These are phyloP conservation scores for Rhodinocichla rosea DNA, from an alignment of 2,113 vertebrate genomes.

Conservation along the genomic window DNA sequence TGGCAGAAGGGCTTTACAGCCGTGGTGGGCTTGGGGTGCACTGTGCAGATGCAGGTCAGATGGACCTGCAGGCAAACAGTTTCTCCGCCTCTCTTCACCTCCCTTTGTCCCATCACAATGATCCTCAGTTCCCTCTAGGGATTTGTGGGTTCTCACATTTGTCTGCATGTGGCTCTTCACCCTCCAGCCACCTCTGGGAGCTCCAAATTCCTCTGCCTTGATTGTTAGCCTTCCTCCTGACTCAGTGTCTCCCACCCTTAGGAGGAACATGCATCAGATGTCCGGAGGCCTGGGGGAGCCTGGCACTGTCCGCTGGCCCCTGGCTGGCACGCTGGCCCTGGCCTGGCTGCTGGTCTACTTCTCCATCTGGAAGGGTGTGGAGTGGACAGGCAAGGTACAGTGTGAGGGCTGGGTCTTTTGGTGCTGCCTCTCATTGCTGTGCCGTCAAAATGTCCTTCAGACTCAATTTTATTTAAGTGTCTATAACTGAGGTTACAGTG, in stretches of 20 bases:
- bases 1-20: neutral
- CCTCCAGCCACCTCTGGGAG: neutral
- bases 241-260: neutral
- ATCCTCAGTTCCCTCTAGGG: neutral
- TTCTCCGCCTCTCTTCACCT: neutral
- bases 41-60: neutral
- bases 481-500: neutral
- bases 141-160: neutral
- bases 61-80: neutral
- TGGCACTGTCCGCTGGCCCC: conserved; percentile 82
- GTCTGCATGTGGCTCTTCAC: neutral
- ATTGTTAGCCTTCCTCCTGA: neutral
- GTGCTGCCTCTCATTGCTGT: neutral
- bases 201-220: neutral
- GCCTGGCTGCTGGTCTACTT: conserved; percentile 93
- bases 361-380: conserved; percentile 94
- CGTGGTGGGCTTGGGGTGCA: accelerated
- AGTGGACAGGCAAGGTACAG: conserved; percentile 89
- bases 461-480: neutral
- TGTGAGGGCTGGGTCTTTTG: accelerated
- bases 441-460: neutral
- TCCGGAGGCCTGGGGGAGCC: conserved; percentile 82
- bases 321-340: conserved; percentile 83
- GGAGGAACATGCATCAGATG: conserved; percentile 90
- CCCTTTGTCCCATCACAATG: accelerated